Base-by-base conservation (phyloP, 2,888 invertebrate species). In the Gerosis bhagava region DNA sequence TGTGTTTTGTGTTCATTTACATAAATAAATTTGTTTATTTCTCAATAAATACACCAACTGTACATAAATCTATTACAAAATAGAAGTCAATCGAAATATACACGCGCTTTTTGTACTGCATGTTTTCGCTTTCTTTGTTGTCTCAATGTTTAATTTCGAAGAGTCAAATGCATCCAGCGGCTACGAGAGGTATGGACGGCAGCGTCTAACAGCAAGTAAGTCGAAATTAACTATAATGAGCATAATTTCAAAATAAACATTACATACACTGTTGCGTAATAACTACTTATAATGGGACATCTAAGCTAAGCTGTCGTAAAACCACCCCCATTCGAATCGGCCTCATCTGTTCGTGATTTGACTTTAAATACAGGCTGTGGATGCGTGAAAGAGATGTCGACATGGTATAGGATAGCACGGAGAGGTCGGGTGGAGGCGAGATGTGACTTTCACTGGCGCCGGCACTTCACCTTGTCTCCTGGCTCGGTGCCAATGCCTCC, bases 391-490 rank as follows among this genome's bases (percentile, higher is more conserved):
- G 37, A 36, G 21, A 40, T 32, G 26, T 36, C 43, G 40, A 17
- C 29, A 40, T 28, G 22, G 17, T 25, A 42, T 37, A 15, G 39
- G 47, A 25, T 44, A 28, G 39, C 28, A 32, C 43, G 24, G 28
- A 13, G 26, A 47, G 53, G 54, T 49, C 43, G 57, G 57, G 48
- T n/a, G 49, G 52, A 44, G 51, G 56, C 31, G 54, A 60, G 58
- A 45, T 39, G 28, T 39, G 69, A 80, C 83, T 83, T 82, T 84
- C 83, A 77, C 79, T 82, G 82, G 74, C 83, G 80, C 76, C 80
- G 65, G 65, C 69, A 78, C 82, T 83, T 83, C 78, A 83, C 81
- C 83, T 81, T 79, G 82, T 70, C 79, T 72, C 52, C 75, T 83
- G 86, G 83, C 83, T 45, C 49, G 37, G 50, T 63, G 83, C 84